Conservation (phyloP, 2,113 vertebrate species). For the Chroicocephalus ridibundus region DNA sequence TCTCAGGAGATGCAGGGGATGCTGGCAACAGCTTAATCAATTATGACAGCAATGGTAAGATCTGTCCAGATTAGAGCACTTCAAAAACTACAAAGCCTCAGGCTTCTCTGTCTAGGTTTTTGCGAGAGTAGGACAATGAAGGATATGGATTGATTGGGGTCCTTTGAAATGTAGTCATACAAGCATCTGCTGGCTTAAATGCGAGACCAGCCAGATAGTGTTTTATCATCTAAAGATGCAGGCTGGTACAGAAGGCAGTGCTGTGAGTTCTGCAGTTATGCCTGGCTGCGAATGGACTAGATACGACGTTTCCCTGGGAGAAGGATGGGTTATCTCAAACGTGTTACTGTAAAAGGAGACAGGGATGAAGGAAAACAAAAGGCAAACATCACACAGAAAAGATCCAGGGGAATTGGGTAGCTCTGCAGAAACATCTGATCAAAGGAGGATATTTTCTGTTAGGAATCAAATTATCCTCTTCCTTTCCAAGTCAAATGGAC, state of each 20-base stretch:
- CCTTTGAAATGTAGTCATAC: constrained; percentile 35
- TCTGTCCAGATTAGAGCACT: constrained; percentile 65
- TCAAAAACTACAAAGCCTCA: constrained; percentile 62
- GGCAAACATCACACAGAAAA: background rate
- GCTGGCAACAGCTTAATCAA: constrained; percentile 65
- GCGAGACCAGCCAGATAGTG: background rate
- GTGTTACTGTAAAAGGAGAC: background rate
- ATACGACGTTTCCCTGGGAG: background rate
- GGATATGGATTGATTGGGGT: constrained; percentile 20
- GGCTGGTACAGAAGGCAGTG: background rate
- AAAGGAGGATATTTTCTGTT: background rate
- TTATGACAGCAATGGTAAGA: constrained; percentile 66
- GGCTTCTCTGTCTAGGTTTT: constrained; percentile 51
- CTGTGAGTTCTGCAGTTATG: constrained; percentile 2
- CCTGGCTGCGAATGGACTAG: background rate
- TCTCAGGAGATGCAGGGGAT: constrained; percentile 52
- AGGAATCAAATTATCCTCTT: constrained; percentile 42
- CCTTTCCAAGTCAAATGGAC: constrained; percentile 44
- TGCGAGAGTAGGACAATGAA: constrained; percentile 2
- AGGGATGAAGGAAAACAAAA: constrained; percentile 20
- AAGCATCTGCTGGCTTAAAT: constrained; percentile 50
- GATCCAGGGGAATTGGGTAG: background rate
- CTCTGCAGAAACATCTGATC: background rate
- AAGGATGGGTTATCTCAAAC: background rate
- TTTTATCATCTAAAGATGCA: background rate